These are phyloP conservation scores for Scaptomyza montana DNA, from an alignment of 1,140 invertebrate genomes.

Conservation along the genomic window DNA sequence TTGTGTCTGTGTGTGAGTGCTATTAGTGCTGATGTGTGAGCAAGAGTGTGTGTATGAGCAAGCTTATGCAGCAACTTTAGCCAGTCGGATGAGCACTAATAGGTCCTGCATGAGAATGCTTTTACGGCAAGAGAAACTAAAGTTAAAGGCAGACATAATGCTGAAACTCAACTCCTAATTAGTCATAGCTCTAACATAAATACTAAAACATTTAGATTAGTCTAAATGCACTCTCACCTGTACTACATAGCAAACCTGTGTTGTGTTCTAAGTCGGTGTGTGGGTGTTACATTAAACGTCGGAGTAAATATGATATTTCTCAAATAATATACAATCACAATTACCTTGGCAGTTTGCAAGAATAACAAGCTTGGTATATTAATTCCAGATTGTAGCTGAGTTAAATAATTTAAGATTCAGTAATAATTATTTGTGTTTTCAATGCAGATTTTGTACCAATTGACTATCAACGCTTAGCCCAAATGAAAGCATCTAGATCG, in stretches of 20 bases:
- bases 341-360: background rate
- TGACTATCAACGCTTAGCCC: no score
- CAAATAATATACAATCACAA: background rate
- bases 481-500: no score
- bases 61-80: constrained; percentile 21
- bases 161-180: constrained; percentile 10
- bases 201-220: background rate
- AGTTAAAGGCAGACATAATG: constrained; percentile 13
- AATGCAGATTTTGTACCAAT: no score
- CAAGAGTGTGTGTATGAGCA: background rate
- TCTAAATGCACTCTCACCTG: background rate
- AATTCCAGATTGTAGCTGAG: background rate
- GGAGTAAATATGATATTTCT: background rate
- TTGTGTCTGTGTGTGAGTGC: background rate
- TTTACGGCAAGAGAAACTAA: background rate
- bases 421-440: no score
- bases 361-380: background rate
- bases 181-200: constrained; percentile 10
- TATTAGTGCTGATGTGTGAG: background rate
- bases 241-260: background rate
- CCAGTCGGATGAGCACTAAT: constrained; percentile 21
- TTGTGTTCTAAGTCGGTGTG: background rate
- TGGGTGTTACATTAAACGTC: background rate
- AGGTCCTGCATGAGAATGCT: background rate
- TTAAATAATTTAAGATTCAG: background rate